Conservation (phyloP, 2,113 vertebrate genomes). For the Pycnonotus jocosus region DNA sequence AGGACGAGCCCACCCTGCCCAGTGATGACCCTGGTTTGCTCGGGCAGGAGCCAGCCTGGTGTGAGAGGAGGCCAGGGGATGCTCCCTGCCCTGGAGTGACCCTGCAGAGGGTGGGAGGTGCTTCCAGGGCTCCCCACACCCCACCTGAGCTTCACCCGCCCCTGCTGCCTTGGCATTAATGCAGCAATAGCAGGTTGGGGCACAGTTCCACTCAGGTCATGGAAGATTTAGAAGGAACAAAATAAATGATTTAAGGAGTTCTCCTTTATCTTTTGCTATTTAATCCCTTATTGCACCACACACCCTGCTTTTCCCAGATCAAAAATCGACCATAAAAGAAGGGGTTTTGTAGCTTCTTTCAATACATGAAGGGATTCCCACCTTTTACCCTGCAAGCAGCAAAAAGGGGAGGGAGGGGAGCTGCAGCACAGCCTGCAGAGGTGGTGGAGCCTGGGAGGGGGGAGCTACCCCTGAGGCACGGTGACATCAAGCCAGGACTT, state of each 20-base stretch:
- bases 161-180: fast-evolving
- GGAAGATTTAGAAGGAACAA: not conserved
- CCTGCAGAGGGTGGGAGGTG: not conserved
- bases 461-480: not conserved
- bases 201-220: not conserved
- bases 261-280: not conserved
- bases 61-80: not conserved
- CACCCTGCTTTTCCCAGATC: not conserved
- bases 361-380: fast-evolving
- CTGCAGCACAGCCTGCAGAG: not conserved
- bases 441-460: not conserved
- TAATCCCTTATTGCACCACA: not conserved
- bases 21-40: fast-evolving
- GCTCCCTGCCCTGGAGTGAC: not conserved
- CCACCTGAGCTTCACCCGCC: not conserved
- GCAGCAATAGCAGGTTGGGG: not conserved
- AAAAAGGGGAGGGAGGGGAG: not conserved
- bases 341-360: not conserved
- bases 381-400: not conserved
- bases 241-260: not conserved
- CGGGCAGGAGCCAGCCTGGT: not conserved
- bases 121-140: not conserved
- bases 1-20: not conserved
- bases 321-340: not conserved
- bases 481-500: not conserved